Conservation (phyloP, 1,140 invertebrate genomes). For the Drosophila mauritiana region DNA sequence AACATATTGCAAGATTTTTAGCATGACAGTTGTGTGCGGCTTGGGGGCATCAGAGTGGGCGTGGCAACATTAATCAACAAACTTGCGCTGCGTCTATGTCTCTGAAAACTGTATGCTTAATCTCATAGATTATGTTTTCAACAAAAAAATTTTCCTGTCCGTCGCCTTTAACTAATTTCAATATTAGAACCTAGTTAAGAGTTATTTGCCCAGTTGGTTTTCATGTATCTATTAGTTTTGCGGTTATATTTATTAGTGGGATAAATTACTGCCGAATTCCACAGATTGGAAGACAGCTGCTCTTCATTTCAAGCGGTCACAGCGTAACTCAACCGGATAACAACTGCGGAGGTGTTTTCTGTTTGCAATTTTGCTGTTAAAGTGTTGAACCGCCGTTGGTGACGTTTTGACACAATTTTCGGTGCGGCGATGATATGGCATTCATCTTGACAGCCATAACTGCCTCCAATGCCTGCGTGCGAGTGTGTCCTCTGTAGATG, state of each 20-base stretch:
- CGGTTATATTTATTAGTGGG: slow-evolving; percentile 17
- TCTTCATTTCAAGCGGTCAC: slow-evolving; percentile 32
- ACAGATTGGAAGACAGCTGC: slow-evolving; percentile 8
- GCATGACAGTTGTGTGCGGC: too few relatives aligned
- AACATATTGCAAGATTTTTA: too few relatives aligned
- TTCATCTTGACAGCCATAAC: slow-evolving; percentile 84
- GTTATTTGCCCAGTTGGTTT: slow-evolving; percentile 28
- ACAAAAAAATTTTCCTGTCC: too few relatives aligned
- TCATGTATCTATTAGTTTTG: slow-evolving; percentile 73
- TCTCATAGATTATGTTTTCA: neutral
- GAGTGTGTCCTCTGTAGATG: slow-evolving; percentile 21
- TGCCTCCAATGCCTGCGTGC: slow-evolving; percentile 52
- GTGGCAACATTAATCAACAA: too few relatives aligned
- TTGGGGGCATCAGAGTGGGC: too few relatives aligned
- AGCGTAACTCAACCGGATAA: slow-evolving; percentile 79
- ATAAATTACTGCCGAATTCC: slow-evolving; percentile 47
- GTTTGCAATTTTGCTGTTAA: slow-evolving; percentile 55
- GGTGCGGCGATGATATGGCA: slow-evolving; percentile 81
- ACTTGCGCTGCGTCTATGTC: too few relatives aligned
- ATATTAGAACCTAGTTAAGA: neutral
- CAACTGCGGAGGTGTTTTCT: slow-evolving; percentile 53
- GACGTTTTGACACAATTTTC: slow-evolving; percentile 83
- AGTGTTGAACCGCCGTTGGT: slow-evolving; percentile 57
- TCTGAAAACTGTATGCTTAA: too few relatives aligned
- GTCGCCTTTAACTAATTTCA: neutral